phyloP scores from a whole-genome alignment of 2,888 invertebrate species.

The Brachylomia viminalis region DNA sequence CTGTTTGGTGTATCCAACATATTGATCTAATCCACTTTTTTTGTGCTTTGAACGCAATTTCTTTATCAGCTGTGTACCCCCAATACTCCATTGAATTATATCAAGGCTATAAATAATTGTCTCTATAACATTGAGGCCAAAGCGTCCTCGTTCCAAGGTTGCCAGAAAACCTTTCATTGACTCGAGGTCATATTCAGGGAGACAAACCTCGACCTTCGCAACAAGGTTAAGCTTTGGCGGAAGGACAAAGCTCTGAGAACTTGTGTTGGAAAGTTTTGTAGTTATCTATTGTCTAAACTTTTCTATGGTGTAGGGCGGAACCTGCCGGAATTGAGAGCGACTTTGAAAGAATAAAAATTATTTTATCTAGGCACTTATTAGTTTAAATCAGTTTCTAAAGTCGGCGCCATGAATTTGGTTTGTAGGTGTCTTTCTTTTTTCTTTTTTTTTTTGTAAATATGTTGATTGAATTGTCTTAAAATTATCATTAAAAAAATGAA shows the following conservation, averaged over 20 bases:
- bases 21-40: no score
- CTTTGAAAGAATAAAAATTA: background rate
- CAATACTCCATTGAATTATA: background rate
- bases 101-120: conserved; percentile 19
- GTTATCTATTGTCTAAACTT: background rate
- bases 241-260: conserved; percentile 9
- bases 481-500: background rate
- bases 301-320: background rate
- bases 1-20: no score
- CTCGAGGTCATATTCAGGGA: conserved; percentile 28
- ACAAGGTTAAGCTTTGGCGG: conserved; percentile 27
- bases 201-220: background rate
- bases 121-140: background rate
- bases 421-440: background rate
- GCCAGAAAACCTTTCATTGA: conserved; percentile 9
- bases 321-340: background rate
- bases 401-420: background rate
- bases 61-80: no score
- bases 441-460: background rate
- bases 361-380: background rate
- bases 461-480: background rate
- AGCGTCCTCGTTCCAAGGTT: conserved; percentile 18
- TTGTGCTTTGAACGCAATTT: no score
- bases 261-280: background rate
- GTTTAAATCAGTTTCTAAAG: background rate